A percentile compares a stretch with the other conserved stretches of the same genome.
Evolutionary conservation across 2,888 invertebrate species (phyloP).

Genomic region (Tipula helvola): DNA sequence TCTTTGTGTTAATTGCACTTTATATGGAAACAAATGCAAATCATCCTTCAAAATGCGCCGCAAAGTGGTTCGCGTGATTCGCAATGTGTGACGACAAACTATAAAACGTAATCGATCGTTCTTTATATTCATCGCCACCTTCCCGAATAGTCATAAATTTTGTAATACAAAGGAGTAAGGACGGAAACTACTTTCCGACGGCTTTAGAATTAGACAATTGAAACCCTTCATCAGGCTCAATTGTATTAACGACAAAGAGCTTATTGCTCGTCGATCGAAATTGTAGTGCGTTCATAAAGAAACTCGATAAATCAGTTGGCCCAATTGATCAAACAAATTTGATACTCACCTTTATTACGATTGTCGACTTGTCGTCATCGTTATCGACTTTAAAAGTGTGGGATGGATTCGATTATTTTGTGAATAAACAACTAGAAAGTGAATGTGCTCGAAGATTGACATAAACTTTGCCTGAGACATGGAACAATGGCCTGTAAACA

Average conservation of each 20-base stretch:
- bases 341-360: slow-evolving; percentile 65
- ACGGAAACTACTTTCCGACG: slow-evolving; percentile 80
- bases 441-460: slow-evolving; percentile 62
- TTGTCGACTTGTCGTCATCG: slow-evolving; percentile 44
- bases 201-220: slow-evolving; percentile 68
- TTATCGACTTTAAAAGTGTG: slow-evolving; percentile 77
- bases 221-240: slow-evolving; percentile 66
- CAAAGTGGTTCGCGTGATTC: slow-evolving; percentile 67
- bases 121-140: slow-evolving; percentile 44
- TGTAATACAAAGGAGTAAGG: slow-evolving; percentile 80
- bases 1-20: too few species aligned
- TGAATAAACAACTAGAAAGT: slow-evolving; percentile 59
- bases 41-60: too few species aligned
- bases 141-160: slow-evolving; percentile 63
- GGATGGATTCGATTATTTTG: slow-evolving; percentile 69
- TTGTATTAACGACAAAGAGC: slow-evolving; percentile 33
- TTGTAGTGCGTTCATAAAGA: slow-evolving; percentile 62
- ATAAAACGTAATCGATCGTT: slow-evolving; percentile 70
- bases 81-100: slow-evolving; percentile 65
- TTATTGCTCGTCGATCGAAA: slow-evolving; percentile 44
- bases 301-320: slow-evolving; percentile 53
- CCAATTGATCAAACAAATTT: slow-evolving; percentile 53
- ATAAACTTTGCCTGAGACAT: slow-evolving; percentile 68
- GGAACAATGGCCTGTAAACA: slow-evolving; percentile 56
- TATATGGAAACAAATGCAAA: too few species aligned